Evolutionary conservation across 92 coral and sea anemone genomes (phyloP).

Genomic region (Epizoanthus fatuus): DNA sequence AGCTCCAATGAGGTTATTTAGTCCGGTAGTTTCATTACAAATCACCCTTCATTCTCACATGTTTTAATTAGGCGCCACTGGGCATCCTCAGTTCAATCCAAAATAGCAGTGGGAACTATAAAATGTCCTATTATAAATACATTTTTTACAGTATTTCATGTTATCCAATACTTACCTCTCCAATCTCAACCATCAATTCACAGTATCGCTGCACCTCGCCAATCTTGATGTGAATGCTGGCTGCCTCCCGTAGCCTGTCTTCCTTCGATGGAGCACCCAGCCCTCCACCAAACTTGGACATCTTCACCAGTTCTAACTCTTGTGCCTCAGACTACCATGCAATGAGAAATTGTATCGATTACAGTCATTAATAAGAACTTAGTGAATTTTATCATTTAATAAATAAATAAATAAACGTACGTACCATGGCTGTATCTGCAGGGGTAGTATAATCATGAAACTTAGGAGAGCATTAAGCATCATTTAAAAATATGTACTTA

Average conservation of each 20-base stretch:
- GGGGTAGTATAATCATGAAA: neutral
- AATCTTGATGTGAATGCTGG: constrained; percentile 87
- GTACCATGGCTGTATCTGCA: neutral
- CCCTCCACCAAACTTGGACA: constrained; percentile 79
- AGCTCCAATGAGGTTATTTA: no score
- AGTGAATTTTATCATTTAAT: neutral
- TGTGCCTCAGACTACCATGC: constrained; percentile 94
- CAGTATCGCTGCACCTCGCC: constrained; percentile 96
- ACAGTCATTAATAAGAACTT: neutral
- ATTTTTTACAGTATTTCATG: neutral
- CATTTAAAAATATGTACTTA: no score
- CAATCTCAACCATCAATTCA: constrained; percentile 96
- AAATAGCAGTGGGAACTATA: no score
- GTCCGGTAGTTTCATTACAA: no score
- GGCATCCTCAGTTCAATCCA: no score
- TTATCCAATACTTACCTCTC: constrained; percentile 73
- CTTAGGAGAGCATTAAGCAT: no score
- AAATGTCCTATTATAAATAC: no score
- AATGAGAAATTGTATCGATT: neutral
- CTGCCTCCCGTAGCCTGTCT: constrained; percentile 86
- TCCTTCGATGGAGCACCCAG: constrained; percentile 73
- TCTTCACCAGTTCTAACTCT: constrained; percentile 90
- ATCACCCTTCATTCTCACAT: no score
- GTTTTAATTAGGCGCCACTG: no score
- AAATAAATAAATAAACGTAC: no score